Evolutionary conservation across 2,113 vertebrate genomes (phyloP), one percentile per base, ranked within the genome.

Genomic region (Oryzias celebensis): DNA sequence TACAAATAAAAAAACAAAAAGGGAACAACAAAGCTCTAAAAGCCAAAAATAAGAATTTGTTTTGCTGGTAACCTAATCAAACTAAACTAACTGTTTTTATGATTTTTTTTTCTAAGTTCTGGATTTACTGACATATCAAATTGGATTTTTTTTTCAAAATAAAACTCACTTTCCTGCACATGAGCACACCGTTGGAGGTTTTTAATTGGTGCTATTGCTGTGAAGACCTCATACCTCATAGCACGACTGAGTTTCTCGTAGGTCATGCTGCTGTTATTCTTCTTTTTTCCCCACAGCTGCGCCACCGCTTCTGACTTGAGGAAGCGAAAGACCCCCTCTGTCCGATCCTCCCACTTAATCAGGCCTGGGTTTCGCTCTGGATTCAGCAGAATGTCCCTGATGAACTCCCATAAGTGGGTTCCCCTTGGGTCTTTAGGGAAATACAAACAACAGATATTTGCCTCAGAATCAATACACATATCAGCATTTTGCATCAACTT

Each of bases 221-320:
- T 24, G 4, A 8, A 28, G 26, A 28, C 26, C 20, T 20, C 46
- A 55, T 85, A 99, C 96, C 97, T 98, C 97, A 99, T 99, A 8
- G 97, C 97, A 10, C 97, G 92, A 82, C 97, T 99, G 65, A 99
- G 95, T 75, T 99, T 99, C 85, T 99, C 97, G 0, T 99, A 99
- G 14, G 96, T 99, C 97, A 99, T 99, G 82, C 95, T 98, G 81
- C 93, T 98, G 85, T 99, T 99, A 81, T 99, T 99, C 57, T 99
- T 99, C 91, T 98, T 99, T 85, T 96, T 98, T 8, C 97, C 97
- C 97, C 97, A 99, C 0, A 99, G 87, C 78, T 98, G 96, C 62
- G 97, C 97, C 82, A 99, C 97, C 0, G 96, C 97, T 75, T 98
- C 97, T 0, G 97, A 99, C 80, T 98, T 98, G 31, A 99, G 91